Evolutionary conservation across 2,888 invertebrate species (phyloP), one percentile per base, ranked within the genome.

Genomic region (Diplazon laetatorius): DNA sequence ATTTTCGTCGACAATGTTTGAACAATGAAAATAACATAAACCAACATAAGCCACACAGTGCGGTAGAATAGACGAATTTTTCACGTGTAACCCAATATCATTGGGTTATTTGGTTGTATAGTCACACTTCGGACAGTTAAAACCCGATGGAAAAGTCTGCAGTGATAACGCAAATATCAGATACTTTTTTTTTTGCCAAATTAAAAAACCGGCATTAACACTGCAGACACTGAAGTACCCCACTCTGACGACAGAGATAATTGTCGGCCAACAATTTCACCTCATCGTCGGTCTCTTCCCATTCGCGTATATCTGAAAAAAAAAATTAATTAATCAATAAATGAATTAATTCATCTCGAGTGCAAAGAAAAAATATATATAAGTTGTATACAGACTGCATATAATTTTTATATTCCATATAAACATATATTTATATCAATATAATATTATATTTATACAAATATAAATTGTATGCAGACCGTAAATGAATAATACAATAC

Each of bases 161-260:
- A 91, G 66, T 90, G 89, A 78, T 90, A 89, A 0, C 90, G 87
- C 57, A 88, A 80, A 71, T 91, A 90, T 39, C 89, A 84, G 35
- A 86, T 86, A 10, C 90, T 86, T 2, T 89, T 89, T 2, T 90
- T 89, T 82, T 89, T 89, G n/a, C 70, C 88, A 88, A 25, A 88
- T 87, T 82, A 89, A 90, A 48, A 87, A 85, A 75, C 87, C 85
- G 35, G n/a, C n/a, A n/a, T n/a, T 84, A 84, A 72, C 90, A 90
- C 39, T 82, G 85, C 10, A 87, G 75, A 59, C 90, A 90, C 79
- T 88, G 87, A 85, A 80, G 88, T 20, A 83, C 80, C 75, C 88
- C 88, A 22, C 82, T 39, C 16, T 37, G 52, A 25, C 37, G 52
- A 14, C 52, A 50, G 37, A 37, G 14, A 22, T 52, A 66, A 22